phyloP scores from a whole-genome alignment of 2,113 vertebrate species.

The Physeter macrocephalus region DNA sequence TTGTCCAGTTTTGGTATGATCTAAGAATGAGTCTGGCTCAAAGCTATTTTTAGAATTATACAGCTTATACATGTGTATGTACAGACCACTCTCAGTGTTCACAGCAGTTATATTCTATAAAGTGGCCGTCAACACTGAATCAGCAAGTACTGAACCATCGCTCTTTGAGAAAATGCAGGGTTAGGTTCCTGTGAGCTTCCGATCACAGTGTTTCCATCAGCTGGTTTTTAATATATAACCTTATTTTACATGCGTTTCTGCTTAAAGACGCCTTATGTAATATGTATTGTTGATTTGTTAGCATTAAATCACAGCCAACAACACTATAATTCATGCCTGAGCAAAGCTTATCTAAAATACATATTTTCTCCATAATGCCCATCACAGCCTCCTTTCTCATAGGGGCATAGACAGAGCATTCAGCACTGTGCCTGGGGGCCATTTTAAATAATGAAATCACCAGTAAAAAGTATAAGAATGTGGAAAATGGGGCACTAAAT shows the following conservation, averaged over 20 bases:
- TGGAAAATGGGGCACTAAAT: neutral
- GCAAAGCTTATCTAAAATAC: neutral
- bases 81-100: neutral
- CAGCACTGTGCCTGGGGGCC: too few relatives aligned
- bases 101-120: neutral
- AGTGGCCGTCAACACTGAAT: neutral
- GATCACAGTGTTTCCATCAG: neutral
- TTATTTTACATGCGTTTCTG: neutral
- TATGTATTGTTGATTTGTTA: neutral
- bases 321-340: neutral
- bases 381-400: neutral
- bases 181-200: neutral
- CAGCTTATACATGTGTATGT: neutral
- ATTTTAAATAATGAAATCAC: neutral
- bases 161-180: neutral
- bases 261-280: neutral
- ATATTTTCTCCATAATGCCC: neutral
- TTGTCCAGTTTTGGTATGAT: neutral
- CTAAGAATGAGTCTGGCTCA: neutral
- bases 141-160: neutral
- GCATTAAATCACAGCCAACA: neutral
- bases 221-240: neutral
- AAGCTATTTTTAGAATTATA: neutral
- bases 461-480: neutral
- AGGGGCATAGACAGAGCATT: neutral